Evolutionary conservation across 2,797 vertebrate genomes (phyloP), one percentile per base, ranked within the genome.

Genomic region (Lycodopsis pacificus): DNA sequence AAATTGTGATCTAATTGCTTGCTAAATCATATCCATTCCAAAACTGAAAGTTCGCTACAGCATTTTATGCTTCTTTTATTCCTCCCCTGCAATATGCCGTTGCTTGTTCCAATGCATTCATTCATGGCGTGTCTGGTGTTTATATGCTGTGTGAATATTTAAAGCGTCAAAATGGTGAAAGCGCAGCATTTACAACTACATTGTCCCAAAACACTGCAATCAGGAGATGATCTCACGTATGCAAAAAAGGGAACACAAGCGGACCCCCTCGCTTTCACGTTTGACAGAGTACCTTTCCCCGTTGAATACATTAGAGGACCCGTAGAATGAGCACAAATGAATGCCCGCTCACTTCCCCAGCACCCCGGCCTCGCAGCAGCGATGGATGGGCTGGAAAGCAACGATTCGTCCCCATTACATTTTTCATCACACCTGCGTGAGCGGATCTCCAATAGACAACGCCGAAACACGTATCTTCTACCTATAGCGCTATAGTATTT

Each of bases 281-380:
- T 92, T 94, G 90, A 95, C 84, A 85, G 88, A 93, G 90, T 91
- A 89, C 91, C 89, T 86, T 81, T 42, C 86, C 89, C 75, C 51
- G 83, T 87, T 95, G 94, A 95, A 95, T 95, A 94, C 88, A 94
- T 95, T 93, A 95, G 64, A 73, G 88, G 76, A 80, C 79, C 75
- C 57, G 67, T 61, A 80, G 81, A 92, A 88, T 89, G 88, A 84
- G 86, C 86, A 85, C 89, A 93, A 93, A 93, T 93, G 86, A 92
- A 93, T 88, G 90, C 90, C 86, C 66, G 81, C 93, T 93, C 89
- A 88, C 90, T 83, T 77, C 81, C 76, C 83, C 69, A 63, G 78
- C 76, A 63, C 22, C 65, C 63, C 56, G 4, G 82, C 74, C 76
- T 89, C 77, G 59, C 70, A 15, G 81, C 81, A 63, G 81, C 83